Evolutionary conservation across 2,113 vertebrate genomes (phyloP), one percentile per base, ranked within the genome.

Genomic region (Nyctibius bracteatus): DNA sequence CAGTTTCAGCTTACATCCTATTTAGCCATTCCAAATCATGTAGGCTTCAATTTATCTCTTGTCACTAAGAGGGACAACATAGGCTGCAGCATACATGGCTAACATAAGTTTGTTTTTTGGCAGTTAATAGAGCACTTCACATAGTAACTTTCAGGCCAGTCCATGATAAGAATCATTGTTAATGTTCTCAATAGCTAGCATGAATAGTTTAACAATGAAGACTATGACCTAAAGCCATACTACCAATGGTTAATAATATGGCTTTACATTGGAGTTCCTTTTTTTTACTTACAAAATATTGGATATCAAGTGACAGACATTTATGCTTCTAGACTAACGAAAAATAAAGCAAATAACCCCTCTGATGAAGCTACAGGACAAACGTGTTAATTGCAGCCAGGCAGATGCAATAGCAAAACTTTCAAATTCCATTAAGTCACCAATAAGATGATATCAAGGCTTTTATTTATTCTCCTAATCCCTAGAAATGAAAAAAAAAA

Each of bases 71-170:
- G 6, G 10, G 5, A 44, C 8, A 79, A 17, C 15, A 70, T 2
- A 39, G 23, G 20, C 23, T 77, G 25, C 28, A 52, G 21, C 30
- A 47, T n/a, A 9, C 19, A 25, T 2, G 7, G 8, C 6, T 81
- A 22, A 73, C 12, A 19, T 44, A 61, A n/a, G 1, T 25, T 47
- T 23, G 10, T 4, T 1, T 1, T 22, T 28, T 20, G 28, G 9
- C 37, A 84, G 8, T 5, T 75, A 39, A 78, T 89, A 58, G 13
- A 70, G 6, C 4, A 16, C 6, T 41, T 94, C 17, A n/a, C 0
- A 0, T 10, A n/a, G 1, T 49, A 19, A 10, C 6, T 67, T 61
- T 37, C 14, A 72, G 39, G 27, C 5, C 12, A 46, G 15, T 24
- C 14, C 27, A 41, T 15, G 18, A 30, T 21, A 67, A 49, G 2